phyloP scores from a whole-genome alignment of 2,797 vertebrate genomes.

The Lycodopsis pacificus region DNA sequence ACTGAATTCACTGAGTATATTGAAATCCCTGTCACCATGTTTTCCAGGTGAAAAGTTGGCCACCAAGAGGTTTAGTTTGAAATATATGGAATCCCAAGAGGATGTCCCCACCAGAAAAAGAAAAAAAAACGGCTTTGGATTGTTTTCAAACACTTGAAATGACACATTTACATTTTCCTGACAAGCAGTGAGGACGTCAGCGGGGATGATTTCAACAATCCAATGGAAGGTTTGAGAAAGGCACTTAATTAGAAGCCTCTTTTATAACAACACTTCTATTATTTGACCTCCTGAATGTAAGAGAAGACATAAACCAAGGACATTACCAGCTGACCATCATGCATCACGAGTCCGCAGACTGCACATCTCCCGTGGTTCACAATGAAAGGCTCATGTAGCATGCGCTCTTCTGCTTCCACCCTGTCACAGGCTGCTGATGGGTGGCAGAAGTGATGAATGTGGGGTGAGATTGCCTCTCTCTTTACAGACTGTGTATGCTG shows the following conservation, averaged over 20 bases:
- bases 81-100: not conserved
- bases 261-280: not conserved
- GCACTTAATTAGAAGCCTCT: not conserved
- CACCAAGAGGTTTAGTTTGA: conserved; percentile 1
- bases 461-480: conserved; percentile 23
- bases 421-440: conserved; percentile 41
- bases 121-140: not conserved
- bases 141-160: conserved; percentile 7
- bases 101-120: not conserved
- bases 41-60: conserved; percentile 13
- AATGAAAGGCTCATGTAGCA: conserved; percentile 41
- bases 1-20: conserved; percentile 11
- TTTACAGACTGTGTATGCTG: conserved; percentile 34
- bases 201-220: not conserved
- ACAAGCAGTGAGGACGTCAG: not conserved
- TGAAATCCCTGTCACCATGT: conserved; percentile 23
- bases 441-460: conserved; percentile 58
- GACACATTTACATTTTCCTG: not conserved
- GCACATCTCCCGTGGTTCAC: conserved; percentile 35
- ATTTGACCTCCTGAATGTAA: conserved; percentile 9
- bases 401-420: conserved; percentile 34
- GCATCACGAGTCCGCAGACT: conserved; percentile 11
- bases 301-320: not conserved
- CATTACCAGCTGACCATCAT: conserved; percentile 6
- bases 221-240: not conserved